phyloP scores from a whole-genome alignment of 2,888 invertebrate species.

The Capitulum mitella region DNA sequence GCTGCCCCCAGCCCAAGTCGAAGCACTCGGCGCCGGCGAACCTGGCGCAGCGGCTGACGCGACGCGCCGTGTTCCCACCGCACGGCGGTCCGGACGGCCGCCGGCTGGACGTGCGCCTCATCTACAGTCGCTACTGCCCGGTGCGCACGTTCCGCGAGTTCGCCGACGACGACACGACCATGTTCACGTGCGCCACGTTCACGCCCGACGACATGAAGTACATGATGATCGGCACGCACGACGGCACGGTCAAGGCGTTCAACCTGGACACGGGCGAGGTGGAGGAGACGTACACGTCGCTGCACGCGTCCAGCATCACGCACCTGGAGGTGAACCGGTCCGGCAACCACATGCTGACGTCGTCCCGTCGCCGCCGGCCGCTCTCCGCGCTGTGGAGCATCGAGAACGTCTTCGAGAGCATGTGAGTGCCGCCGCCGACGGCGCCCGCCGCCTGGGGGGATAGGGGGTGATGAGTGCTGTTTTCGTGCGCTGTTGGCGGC shows the following conservation, averaged over 20 bases:
- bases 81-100: slow-evolving; percentile 51
- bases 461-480: not conserved
- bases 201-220: slow-evolving; percentile 53
- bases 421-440: slow-evolving; percentile 28
- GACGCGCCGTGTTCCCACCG: slow-evolving; percentile 48
- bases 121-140: slow-evolving; percentile 74
- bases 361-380: slow-evolving; percentile 76
- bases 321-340: slow-evolving; percentile 61
- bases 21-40: slow-evolving; percentile 60
- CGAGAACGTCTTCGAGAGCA: slow-evolving; percentile 39
- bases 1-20: slow-evolving; percentile 82
- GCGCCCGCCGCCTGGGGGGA: not conserved
- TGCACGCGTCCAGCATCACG: not conserved
- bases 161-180: slow-evolving; percentile 59
- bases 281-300: slow-evolving; percentile 36
- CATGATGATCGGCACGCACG: slow-evolving; percentile 79
- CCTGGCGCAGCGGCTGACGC: slow-evolving; percentile 57
- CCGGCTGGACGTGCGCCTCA: slow-evolving; percentile 66
- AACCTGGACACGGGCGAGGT: slow-evolving; percentile 68
- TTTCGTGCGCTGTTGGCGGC: no score
- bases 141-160: slow-evolving; percentile 57
- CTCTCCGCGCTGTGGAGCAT: slow-evolving; percentile 66
- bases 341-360: slow-evolving; percentile 72
- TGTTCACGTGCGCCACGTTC: slow-evolving; percentile 67
- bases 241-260: slow-evolving; percentile 82